These are phyloP conservation scores for Mohoua ochrocephala DNA, from an alignment of 2,113 vertebrate genomes.

Conservation along the genomic window DNA sequence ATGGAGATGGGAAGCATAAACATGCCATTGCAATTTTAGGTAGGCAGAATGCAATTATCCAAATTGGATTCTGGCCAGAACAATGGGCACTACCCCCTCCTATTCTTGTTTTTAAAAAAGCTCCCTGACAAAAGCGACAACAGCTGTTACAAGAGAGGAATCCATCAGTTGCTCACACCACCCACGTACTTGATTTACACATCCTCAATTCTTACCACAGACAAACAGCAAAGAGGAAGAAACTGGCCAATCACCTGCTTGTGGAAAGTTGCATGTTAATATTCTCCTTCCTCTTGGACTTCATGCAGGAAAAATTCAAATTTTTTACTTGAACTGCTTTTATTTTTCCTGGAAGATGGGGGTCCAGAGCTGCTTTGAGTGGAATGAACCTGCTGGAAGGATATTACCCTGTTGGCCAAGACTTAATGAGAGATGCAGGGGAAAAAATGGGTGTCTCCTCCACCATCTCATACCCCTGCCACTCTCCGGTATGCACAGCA, in stretches of 20 bases:
- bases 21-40: conserved; percentile 30
- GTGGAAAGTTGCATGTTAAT: not conserved
- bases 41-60: conserved; percentile 47
- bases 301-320: not conserved
- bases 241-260: not conserved
- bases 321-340: not conserved
- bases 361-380: not conserved
- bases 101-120: not conserved
- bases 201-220: not conserved
- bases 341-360: not conserved
- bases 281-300: not conserved
- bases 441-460: not conserved
- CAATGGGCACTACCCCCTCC: not conserved
- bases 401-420: not conserved
- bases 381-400: not conserved
- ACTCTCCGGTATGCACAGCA: not conserved
- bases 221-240: not conserved
- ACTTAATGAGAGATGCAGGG: not conserved
- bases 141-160: conserved; percentile 6
- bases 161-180: not conserved
- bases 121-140: not conserved
- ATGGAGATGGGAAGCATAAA: conserved; percentile 7
- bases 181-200: not conserved
- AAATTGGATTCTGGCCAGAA: conserved; percentile 44
- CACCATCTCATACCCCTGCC: not conserved